Conservation (phyloP, 2,888 invertebrate genomes). For the Linnaemya tessellans region DNA sequence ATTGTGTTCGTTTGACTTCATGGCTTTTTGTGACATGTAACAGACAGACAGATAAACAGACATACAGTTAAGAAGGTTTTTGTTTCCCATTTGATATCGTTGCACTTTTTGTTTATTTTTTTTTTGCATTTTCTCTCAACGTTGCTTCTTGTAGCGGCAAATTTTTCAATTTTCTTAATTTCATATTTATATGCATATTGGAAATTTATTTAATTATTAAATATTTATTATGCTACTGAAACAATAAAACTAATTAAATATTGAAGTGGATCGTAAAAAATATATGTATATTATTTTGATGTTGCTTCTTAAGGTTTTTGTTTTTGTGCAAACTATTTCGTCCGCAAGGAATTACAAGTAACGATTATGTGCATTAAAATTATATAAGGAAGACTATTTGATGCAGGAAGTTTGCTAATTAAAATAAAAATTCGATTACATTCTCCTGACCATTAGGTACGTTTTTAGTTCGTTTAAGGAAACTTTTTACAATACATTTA, state of each 20-base stretch:
- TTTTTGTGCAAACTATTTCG: constrained; percentile 11
- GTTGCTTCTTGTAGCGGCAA: constrained; percentile 12
- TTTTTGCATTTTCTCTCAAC: background rate
- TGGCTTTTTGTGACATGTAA: constrained; percentile 55
- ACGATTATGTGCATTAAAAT: background rate
- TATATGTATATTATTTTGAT: constrained; percentile 6
- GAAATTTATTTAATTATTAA: constrained; percentile 49
- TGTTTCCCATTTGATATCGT: constrained; percentile 19
- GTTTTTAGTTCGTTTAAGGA: too few relatives aligned
- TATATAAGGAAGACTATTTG: background rate
- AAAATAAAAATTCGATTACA: background rate
- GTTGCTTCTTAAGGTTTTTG: constrained; percentile 32
- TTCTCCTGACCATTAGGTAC: background rate
- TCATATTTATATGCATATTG: constrained; percentile 3
- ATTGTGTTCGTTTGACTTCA: constrained; percentile 58
- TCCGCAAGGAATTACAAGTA: background rate
- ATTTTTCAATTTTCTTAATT: constrained; percentile 46
- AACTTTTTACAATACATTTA: too few relatives aligned
- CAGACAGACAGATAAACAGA: constrained; percentile 34
- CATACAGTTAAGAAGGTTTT: constrained; percentile 43
- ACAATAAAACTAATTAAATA: constrained; percentile 42
- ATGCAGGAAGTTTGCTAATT: background rate
- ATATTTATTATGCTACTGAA: constrained; percentile 34
- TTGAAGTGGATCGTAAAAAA: constrained; percentile 16
- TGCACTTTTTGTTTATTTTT: constrained; percentile 30